Conservation (phyloP, 1,140 invertebrate species). For the Orussus abietinus region DNA sequence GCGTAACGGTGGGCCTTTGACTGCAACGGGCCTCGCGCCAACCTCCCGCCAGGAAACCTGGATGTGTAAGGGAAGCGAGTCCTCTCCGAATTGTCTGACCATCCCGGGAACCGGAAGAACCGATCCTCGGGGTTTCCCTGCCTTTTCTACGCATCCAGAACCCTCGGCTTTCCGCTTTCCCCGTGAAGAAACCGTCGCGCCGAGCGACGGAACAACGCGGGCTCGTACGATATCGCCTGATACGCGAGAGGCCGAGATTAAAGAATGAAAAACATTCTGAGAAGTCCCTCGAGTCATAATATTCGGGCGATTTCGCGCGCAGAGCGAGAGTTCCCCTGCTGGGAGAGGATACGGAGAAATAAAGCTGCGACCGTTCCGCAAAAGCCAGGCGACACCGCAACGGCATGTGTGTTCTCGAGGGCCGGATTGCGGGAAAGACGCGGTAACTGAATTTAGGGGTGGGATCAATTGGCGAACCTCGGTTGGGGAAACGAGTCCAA, state of each 20-base stretch:
- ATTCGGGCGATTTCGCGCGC: constrained; percentile 43
- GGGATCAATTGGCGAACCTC: not conserved
- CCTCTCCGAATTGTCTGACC: no score
- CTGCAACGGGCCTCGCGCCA: no score
- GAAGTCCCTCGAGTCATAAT: constrained; percentile 50
- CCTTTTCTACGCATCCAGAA: no score
- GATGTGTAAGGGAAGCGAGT: no score
- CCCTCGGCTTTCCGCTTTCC: no score
- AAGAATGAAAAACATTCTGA: constrained; percentile 53
- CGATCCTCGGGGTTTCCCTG: no score
- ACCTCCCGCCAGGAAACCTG: no score
- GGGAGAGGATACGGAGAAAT: constrained; percentile 10
- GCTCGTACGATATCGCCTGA: constrained; percentile 51
- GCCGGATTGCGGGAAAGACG: not conserved
- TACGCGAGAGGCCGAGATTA: constrained; percentile 52
- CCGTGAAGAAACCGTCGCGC: no score
- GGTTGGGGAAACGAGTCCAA: no score
- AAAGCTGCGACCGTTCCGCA: constrained; percentile 7
- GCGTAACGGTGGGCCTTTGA: no score
- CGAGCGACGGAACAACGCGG: constrained; percentile 28
- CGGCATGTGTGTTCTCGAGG: not conserved
- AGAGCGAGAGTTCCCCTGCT: no score
- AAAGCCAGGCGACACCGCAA: not conserved
- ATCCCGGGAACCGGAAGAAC: no score
- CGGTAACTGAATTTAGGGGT: not conserved